phyloP scores from a whole-genome alignment of 92 coral and sea anemone genomes.

The Scolanthus callimorphus region DNA sequence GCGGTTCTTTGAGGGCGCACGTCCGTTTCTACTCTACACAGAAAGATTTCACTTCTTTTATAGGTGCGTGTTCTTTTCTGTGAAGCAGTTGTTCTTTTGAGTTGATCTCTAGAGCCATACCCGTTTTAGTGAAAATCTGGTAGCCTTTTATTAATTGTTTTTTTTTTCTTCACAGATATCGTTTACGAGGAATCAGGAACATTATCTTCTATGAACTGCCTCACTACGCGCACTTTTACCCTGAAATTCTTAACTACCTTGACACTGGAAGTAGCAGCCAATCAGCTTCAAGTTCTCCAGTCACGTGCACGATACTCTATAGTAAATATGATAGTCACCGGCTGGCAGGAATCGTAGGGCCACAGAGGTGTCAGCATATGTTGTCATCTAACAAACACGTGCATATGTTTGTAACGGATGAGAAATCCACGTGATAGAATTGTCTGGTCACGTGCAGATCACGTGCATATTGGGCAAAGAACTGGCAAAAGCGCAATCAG shows the following conservation, averaged over 20 bases:
- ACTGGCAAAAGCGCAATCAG: too few relatives aligned
- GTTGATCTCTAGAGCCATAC: too few relatives aligned
- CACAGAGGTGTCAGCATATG: conserved; percentile 78
- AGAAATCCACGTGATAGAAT: too few relatives aligned
- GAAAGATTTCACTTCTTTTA: conserved; percentile 93
- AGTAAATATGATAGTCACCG: conserved; percentile 70
- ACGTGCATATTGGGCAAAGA: too few relatives aligned
- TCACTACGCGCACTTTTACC: conserved; percentile 83
- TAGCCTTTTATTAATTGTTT: too few relatives aligned
- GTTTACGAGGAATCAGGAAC: conserved; percentile 88
- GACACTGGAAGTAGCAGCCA: conserved; percentile 40
- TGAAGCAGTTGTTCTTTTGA: too few relatives aligned
- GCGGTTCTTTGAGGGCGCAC: conserved; percentile 64
- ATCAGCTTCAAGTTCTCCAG: conserved; percentile 39
- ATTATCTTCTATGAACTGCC: conserved; percentile 93
- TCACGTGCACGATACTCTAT: conserved; percentile 72
- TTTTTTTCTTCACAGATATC: conserved; percentile 49
- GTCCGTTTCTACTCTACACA: conserved; percentile 78
- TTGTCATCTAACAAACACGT: conserved; percentile 75
- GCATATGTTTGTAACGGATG: conserved; percentile 89
- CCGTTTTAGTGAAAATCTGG: too few relatives aligned
- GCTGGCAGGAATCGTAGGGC: conserved; percentile 74
- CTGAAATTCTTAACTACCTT: conserved; percentile 83
- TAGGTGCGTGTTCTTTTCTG: too few relatives aligned
- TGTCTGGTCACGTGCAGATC: too few relatives aligned